phyloP scores from a whole-genome alignment of 2,113 vertebrate genomes.

The Asarcornis scutulata region DNA sequence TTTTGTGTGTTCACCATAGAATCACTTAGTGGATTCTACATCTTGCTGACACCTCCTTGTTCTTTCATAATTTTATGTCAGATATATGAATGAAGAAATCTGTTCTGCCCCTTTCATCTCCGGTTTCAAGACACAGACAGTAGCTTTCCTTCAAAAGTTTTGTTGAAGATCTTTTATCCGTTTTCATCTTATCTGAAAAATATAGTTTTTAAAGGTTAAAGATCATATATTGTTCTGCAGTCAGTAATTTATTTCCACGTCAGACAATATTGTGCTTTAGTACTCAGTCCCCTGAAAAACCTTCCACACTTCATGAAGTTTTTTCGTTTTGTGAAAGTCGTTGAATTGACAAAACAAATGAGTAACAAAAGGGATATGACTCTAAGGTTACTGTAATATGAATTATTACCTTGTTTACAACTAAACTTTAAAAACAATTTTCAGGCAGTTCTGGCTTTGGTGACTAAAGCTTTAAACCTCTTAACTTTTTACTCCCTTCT shows the following conservation, averaged over 20 bases:
- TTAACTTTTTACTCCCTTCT: not conserved
- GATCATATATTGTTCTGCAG: not conserved
- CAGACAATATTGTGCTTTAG: not conserved
- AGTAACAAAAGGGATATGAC: slow-evolving; percentile 37
- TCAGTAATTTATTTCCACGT: not conserved
- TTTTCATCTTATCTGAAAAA: not conserved
- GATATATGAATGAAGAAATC: not conserved
- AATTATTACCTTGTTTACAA: slow-evolving; percentile 36
- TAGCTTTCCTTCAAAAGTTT: not conserved
- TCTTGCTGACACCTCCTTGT: not conserved
- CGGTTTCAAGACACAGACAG: not conserved
- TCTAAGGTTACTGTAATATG: not conserved
- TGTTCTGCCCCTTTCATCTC: not conserved
- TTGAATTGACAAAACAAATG: slow-evolving; percentile 30
- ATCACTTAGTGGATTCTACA: not conserved
- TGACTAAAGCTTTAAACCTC: slow-evolving; percentile 11
- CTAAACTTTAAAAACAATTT: slow-evolving; percentile 5
- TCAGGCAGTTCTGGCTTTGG: not conserved
- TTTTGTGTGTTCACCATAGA: not conserved
- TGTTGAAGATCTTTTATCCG: not conserved
- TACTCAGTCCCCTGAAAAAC: not conserved
- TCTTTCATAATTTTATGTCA: not conserved
- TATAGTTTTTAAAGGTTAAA: not conserved
- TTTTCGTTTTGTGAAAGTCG: not conserved
- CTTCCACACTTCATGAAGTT: not conserved